A percentile compares a stretch with the other conserved stretches of the same genome.
Evolutionary conservation across 1,140 invertebrate species (phyloP).

Genomic region (Drosophila oshimai): DNA sequence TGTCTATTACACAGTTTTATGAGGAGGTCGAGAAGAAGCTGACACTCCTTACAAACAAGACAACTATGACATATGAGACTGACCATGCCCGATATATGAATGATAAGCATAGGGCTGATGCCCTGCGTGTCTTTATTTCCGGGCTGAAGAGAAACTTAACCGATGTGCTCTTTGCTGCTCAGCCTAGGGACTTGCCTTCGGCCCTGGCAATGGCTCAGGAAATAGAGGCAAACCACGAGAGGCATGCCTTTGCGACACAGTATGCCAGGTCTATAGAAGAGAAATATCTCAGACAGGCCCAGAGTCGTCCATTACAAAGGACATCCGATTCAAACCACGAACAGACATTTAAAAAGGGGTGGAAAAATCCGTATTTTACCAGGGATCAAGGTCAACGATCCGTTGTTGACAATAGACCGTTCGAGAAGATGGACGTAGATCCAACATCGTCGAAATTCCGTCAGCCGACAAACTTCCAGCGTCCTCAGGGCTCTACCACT

Average conservation of each 20-base stretch:
- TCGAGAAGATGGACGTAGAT: not conserved
- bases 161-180: no score
- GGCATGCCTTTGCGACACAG: not conserved
- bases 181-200: no score
- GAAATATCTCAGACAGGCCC: no score
- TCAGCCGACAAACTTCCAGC: not conserved
- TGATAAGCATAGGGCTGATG: not conserved
- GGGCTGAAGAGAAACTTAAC: not conserved
- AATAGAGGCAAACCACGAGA: not conserved
- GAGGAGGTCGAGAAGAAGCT: no score
- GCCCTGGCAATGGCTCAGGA: not conserved
- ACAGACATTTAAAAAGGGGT: not conserved
- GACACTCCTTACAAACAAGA: no score
- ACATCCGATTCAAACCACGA: not conserved
- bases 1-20: no score
- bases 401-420: not conserved
- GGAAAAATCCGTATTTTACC: not conserved
- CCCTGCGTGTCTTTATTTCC: not conserved
- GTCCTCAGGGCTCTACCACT: not conserved
- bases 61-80: no score
- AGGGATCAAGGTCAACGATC: not conserved
- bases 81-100: no score
- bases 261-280: not conserved
- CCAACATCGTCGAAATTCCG: not conserved
- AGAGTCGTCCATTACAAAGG: no score